These are phyloP conservation scores for Drosophila anceps DNA, from an alignment of 2,888 invertebrate genomes.

Conservation along the genomic window DNA sequence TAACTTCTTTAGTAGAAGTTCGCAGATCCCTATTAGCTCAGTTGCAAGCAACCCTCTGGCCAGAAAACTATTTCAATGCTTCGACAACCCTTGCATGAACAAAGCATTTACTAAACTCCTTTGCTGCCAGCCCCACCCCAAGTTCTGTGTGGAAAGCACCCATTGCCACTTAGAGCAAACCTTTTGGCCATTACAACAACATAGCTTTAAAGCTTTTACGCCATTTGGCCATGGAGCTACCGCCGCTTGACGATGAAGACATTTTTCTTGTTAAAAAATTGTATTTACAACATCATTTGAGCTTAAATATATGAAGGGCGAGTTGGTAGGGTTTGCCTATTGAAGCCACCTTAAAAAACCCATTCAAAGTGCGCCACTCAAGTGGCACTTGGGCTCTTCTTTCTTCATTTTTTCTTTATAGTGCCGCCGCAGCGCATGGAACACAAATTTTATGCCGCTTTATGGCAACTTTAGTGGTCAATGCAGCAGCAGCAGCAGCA, in stretches of 20 bases:
- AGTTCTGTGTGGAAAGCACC: slow-evolving; percentile 52
- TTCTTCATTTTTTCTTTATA: slow-evolving; percentile 40
- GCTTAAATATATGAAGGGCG: slow-evolving; percentile 43
- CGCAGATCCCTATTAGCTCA: slow-evolving; percentile 12
- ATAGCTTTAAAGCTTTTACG: slow-evolving; percentile 46
- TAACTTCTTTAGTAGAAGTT: not conserved
- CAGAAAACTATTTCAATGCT: slow-evolving; percentile 11
- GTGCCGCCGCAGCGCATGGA: slow-evolving; percentile 29
- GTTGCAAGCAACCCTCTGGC: slow-evolving; percentile 3
- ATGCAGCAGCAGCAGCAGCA: slow-evolving; percentile 64
- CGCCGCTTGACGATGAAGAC: slow-evolving; percentile 74
- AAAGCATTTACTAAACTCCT: slow-evolving; percentile 26
- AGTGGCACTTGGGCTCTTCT: slow-evolving; percentile 60
- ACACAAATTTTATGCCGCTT: slow-evolving; percentile 69
- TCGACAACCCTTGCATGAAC: slow-evolving; percentile 29
- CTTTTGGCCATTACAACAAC: slow-evolving; percentile 48
- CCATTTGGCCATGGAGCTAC: slow-evolving; percentile 41
- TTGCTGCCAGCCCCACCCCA: no score
- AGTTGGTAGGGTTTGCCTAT: slow-evolving; percentile 7
- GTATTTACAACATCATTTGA: slow-evolving; percentile 79
- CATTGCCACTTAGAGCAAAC: slow-evolving; percentile 72
- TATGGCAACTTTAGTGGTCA: slow-evolving; percentile 79
- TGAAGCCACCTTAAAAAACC: slow-evolving; percentile 48
- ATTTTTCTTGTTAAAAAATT: slow-evolving; percentile 74
- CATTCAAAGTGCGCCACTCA: slow-evolving; percentile 73